These are phyloP conservation scores for Hirtodrosophila trivittata DNA, from an alignment of 2,888 invertebrate genomes.

Conservation along the genomic window DNA sequence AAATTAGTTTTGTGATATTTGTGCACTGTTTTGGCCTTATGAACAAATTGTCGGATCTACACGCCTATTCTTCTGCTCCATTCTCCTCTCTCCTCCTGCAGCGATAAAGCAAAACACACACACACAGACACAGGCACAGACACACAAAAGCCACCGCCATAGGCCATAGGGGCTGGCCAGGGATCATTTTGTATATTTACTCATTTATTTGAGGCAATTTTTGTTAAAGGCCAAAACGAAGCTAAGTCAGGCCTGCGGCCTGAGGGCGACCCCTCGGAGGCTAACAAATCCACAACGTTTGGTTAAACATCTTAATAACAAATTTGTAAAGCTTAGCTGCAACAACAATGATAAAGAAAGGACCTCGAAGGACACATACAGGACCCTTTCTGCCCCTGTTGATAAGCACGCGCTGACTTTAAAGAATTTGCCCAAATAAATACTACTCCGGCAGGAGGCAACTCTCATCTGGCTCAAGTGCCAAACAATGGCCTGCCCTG, in stretches of 20 bases:
- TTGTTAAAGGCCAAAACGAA: slow-evolving; percentile 7
- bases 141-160: slow-evolving; percentile 32
- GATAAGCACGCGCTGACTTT: slow-evolving; percentile 58
- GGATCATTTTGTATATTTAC: slow-evolving; percentile 62
- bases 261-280: not conserved
- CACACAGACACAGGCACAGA: slow-evolving; percentile 4
- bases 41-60: slow-evolving; percentile 28
- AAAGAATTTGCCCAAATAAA: slow-evolving; percentile 60
- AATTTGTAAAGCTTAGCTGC: slow-evolving; percentile 63
- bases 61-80: not conserved
- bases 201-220: slow-evolving; percentile 64
- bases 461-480: slow-evolving; percentile 34
- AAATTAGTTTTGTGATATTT: slow-evolving; percentile 61
- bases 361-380: not conserved
- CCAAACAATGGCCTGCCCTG: slow-evolving; percentile 56
- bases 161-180: slow-evolving; percentile 3
- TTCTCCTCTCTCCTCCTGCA: not conserved
- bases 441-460: slow-evolving; percentile 15
- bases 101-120: not conserved
- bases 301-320: slow-evolving; percentile 63
- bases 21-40: slow-evolving; percentile 26
- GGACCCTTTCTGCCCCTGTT: slow-evolving; percentile 1
- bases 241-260: too few relatives aligned
- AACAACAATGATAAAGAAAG: slow-evolving; percentile 36
- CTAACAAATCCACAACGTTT: slow-evolving; percentile 30